Percentiles rank a stretch among this genome's conserved stretches.
These are phyloP conservation scores for Ornithorhynchus anatinus DNA, from an alignment of 2,113 vertebrate genomes.

Conservation along the genomic window DNA sequence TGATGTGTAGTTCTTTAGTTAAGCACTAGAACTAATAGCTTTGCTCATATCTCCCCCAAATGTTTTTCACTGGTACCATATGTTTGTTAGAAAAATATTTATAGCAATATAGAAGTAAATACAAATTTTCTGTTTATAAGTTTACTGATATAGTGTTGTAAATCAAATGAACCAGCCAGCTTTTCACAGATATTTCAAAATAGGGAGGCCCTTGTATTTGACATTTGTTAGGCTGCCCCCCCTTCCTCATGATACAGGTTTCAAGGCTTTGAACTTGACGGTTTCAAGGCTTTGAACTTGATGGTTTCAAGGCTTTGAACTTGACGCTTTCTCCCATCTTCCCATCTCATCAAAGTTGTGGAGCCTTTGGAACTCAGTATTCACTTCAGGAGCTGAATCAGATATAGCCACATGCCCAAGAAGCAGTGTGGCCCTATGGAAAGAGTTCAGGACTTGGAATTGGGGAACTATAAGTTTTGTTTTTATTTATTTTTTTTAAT, in stretches of 20 bases:
- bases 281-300: too few relatives aligned
- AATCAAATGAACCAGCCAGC: background rate
- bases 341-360: constrained; percentile 17
- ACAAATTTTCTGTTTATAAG: background rate
- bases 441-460: too few relatives aligned
- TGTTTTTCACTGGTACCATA: constrained; percentile 23
- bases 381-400: constrained; percentile 12
- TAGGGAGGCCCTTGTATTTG: constrained; percentile 8
- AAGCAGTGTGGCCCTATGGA: too few relatives aligned
- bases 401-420: background rate
- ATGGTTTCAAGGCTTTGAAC: constrained; percentile 49
- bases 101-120: background rate
- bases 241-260: constrained; percentile 21
- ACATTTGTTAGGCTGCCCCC: constrained; percentile 22
- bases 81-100: background rate
- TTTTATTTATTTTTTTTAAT: too few relatives aligned
- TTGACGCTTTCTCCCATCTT: background rate
- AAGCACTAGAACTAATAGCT: too few relatives aligned
- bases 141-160: background rate
- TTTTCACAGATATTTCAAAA: constrained; percentile 20
- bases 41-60: too few relatives aligned
- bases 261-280: constrained; percentile 46
- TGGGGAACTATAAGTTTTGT: too few relatives aligned
- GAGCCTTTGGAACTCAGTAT: constrained; percentile 44
- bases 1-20: too few relatives aligned